Evolutionary conservation across 2,888 invertebrate species (phyloP).

Genomic region (Sphinx pinastri): DNA sequence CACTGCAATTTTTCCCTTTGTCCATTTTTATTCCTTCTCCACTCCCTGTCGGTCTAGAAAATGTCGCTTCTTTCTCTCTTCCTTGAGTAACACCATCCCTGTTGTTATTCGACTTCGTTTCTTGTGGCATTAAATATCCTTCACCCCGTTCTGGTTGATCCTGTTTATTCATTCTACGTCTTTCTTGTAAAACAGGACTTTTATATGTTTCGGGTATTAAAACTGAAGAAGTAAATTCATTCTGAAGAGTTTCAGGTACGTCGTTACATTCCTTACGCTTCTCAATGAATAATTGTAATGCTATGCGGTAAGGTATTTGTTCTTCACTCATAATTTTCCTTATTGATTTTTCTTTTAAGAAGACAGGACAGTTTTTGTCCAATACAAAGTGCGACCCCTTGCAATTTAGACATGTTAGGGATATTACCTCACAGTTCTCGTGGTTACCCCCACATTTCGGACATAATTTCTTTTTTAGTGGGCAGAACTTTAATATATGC

Average conservation of each 20-base stretch:
- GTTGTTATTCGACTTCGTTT: no score
- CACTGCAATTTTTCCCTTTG: no score
- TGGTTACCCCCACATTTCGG: slow-evolving; percentile 31
- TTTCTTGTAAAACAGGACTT: no score
- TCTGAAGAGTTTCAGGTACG: background rate
- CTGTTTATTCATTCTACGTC: no score
- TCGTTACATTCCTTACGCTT: background rate
- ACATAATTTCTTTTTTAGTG: slow-evolving; percentile 24
- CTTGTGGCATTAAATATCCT: background rate
- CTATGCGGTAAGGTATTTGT: slow-evolving; percentile 30
- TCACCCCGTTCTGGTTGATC: no score
- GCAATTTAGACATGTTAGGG: slow-evolving; percentile 31
- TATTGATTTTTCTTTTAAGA: slow-evolving; percentile 32
- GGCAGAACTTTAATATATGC: slow-evolving; percentile 26
- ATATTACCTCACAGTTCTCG: slow-evolving; percentile 27
- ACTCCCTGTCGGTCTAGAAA: no score
- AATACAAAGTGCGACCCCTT: slow-evolving; percentile 31
- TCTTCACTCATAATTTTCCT: slow-evolving; percentile 34
- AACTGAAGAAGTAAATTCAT: no score
- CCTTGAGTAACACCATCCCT: no score
- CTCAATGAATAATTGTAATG: slow-evolving; percentile 23
- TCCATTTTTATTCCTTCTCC: no score
- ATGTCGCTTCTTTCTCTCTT: no score
- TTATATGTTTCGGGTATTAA: background rate
- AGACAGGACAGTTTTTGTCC: slow-evolving; percentile 31